Conservation (phyloP, 2,797 vertebrate genomes). For the Trichosurus vulpecula region DNA sequence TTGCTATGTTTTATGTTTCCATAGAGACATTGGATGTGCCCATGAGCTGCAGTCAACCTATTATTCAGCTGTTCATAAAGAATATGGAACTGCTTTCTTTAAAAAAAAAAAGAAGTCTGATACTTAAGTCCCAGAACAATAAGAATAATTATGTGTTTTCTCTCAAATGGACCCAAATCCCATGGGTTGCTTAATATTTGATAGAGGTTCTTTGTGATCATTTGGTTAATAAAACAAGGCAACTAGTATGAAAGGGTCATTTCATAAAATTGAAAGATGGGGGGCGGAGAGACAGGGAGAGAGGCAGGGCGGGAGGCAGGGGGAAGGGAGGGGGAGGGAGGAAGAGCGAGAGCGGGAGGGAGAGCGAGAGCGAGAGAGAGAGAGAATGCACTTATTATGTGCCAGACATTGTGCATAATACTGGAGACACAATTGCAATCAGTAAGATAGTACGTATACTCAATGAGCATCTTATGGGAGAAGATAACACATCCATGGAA, state of each 20-base stretch:
- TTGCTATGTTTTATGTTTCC: not conserved
- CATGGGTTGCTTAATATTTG: not conserved
- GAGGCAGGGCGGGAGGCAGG: no score
- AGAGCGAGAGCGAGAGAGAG: not conserved
- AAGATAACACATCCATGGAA: no score
- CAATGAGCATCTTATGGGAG: not conserved
- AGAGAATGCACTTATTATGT: not conserved
- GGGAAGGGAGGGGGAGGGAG: no score
- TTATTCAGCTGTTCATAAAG: not conserved
- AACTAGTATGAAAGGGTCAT: not conserved
- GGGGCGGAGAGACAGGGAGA: no score
- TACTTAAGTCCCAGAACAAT: not conserved
- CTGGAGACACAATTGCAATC: not conserved
- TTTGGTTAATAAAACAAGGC: constrained; percentile 9
- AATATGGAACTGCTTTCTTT: not conserved
- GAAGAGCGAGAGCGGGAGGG: no score
- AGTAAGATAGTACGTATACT: not conserved
- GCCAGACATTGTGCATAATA: fast-evolving
- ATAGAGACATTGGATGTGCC: not conserved
- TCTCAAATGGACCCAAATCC: not conserved
- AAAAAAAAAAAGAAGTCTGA: not conserved
- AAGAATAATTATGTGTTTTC: not conserved
- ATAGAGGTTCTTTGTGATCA: not conserved
- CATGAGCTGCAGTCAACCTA: not conserved
- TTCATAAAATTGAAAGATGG: constrained; percentile 23